Base-by-base conservation (phyloP, 2,797 vertebrate species). In the Sarcoramphus papa region DNA sequence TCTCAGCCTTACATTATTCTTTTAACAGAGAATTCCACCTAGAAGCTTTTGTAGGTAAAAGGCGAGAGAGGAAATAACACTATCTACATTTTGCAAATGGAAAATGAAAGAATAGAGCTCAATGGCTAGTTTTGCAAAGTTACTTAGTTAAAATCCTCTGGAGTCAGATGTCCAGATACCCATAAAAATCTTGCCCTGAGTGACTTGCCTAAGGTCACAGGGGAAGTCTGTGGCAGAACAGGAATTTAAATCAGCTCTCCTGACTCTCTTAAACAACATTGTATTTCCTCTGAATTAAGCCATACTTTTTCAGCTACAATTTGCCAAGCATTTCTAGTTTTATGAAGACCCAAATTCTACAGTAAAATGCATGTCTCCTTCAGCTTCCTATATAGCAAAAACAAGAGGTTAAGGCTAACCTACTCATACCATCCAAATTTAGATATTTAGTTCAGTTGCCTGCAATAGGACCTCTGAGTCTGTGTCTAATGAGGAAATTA, bases 231-330 rank as follows among this genome's bases (percentile, higher is more conserved):
- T 90, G 90, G 70, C 53, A 83, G 81, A 94, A 62, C 20, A 73
- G 82, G 79, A 95, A 93, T 95, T 95, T 74, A 92, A 94, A 90
- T 88, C 87, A 67, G 41, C 33, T 92, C 56, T 92, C 31, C 51
- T 74, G 59, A n/a, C 59, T 77, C 23, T 74, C 48, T 63, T 85
- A 81, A 95, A 82, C 25, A 88, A 65, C 63, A 74, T 41, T 9
- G 4, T 70, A 63, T 91, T 73, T 87, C 60, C 64, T 74, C 68
- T 93, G 48, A 94, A 82, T 76, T 88, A 80, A 95, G 21, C 45
- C 41, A 57, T 30, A 33, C 25, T 47, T 72, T 90, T 50, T 50
- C 64, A 82, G 47, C 63, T 51, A 63, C 13, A 74, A 37, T 60
- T 64, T 88, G 31, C 41, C 83, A 59, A 85, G 28, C 20, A n/a